Conservation (phyloP, 2,113 vertebrate genomes). For the Gila orcuttii region DNA sequence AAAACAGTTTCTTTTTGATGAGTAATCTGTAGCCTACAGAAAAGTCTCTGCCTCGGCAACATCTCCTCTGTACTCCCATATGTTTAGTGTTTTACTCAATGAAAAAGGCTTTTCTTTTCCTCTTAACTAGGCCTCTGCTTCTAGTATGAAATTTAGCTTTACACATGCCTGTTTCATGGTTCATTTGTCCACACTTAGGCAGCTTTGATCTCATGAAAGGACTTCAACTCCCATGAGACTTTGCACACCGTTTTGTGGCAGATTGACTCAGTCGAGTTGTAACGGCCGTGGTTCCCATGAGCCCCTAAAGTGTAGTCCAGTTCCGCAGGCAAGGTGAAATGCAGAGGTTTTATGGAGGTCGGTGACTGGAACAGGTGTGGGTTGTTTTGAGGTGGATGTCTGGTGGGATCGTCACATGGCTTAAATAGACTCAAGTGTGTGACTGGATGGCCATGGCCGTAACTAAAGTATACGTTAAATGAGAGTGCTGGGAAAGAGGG, state of each 20-base stretch:
- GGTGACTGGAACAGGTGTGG: slow-evolving; percentile 55
- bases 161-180: slow-evolving; percentile 63
- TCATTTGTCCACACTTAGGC: slow-evolving; percentile 47
- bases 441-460: slow-evolving; percentile 24
- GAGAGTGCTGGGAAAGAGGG: slow-evolving; percentile 20
- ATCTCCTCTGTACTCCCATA: slow-evolving; percentile 56
- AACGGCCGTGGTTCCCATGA: slow-evolving; percentile 51
- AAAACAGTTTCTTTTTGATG: slow-evolving; percentile 65
- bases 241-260: slow-evolving; percentile 46
- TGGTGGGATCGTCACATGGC: neutral
- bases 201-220: slow-evolving; percentile 63
- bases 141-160: slow-evolving; percentile 42
- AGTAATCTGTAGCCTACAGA: slow-evolving; percentile 67
- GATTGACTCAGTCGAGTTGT: slow-evolving; percentile 56
- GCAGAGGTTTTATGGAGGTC: slow-evolving; percentile 59
- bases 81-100: slow-evolving; percentile 64
- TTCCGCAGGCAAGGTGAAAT: slow-evolving; percentile 50
- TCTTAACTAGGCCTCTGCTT: slow-evolving; percentile 28
- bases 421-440: neutral
- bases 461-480: neutral
- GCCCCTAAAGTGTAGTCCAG: slow-evolving; percentile 47
- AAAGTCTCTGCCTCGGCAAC: slow-evolving; percentile 54
- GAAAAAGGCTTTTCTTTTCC: slow-evolving; percentile 4
- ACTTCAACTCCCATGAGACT: slow-evolving; percentile 59
- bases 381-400: slow-evolving; percentile 43